A percentile compares a stretch with the other conserved stretches of the same genome.
phyloP scores from a whole-genome alignment of 2,113 vertebrate genomes.

The Zootoca vivipara region DNA sequence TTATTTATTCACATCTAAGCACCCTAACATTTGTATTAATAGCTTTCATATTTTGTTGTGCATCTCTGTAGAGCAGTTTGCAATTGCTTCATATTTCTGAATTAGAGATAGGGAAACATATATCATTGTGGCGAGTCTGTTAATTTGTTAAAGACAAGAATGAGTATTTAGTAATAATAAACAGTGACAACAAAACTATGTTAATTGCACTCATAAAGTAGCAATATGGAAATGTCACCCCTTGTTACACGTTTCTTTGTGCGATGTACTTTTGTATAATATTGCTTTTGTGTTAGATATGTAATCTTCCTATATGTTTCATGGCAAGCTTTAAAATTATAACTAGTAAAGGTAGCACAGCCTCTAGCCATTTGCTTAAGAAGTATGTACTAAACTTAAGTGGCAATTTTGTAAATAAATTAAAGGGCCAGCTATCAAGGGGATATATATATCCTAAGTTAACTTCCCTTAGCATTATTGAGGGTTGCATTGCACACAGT shows the following conservation, averaged over 20 bases:
- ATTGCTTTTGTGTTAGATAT: conserved; percentile 51
- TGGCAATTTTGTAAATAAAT: conserved; percentile 28
- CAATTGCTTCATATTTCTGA: conserved; percentile 67
- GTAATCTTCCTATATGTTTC: conserved; percentile 65
- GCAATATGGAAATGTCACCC: conserved; percentile 52
- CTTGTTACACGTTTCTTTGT: conserved; percentile 59
- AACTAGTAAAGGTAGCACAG: conserved; percentile 45
- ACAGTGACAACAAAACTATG: conserved; percentile 62
- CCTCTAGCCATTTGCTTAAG: conserved; percentile 35
- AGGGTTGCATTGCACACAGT: conserved; percentile 8
- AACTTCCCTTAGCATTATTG: conserved; percentile 13
- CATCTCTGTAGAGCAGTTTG: conserved; percentile 58
- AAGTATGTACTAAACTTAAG: conserved; percentile 40
- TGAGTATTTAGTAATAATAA: conserved; percentile 66
- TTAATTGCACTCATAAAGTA: conserved; percentile 64
- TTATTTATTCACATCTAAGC: conserved; percentile 18
- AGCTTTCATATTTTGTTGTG: conserved; percentile 36
- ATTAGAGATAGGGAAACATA: conserved; percentile 54
- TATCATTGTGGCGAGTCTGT: conserved; percentile 58
- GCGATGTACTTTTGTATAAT: conserved; percentile 63
- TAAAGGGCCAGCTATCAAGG: not conserved
- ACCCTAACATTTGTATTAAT: conserved; percentile 43
- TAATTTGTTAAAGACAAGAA: conserved; percentile 63
- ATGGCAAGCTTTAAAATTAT: conserved; percentile 51
- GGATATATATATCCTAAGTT: not conserved